A percentile compares a stretch with the other conserved stretches of the same genome.
Evolutionary conservation across 2,888 invertebrate genomes (phyloP).

Genomic region (Loripinus fragilis): DNA sequence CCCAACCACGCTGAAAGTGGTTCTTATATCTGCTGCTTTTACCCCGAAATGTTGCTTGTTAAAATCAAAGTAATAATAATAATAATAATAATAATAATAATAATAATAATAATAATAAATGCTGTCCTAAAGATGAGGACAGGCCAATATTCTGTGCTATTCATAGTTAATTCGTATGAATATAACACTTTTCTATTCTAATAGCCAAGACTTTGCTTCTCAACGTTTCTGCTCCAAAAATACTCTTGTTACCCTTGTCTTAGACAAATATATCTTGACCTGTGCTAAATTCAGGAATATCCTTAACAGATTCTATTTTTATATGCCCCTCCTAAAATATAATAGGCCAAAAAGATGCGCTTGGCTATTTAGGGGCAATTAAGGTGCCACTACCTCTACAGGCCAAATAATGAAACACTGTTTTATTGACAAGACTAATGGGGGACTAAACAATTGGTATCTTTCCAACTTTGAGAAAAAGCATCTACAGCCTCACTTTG

Average conservation of each 20-base stretch:
- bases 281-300: slow-evolving; percentile 7
- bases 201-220: not conserved
- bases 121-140: too few species aligned
- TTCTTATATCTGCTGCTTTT: too few species aligned
- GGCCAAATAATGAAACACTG: not conserved
- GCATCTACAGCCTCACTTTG: too few species aligned
- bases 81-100: too few species aligned
- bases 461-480: too few species aligned
- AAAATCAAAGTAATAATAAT: too few species aligned
- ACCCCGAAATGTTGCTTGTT: too few species aligned
- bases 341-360: slow-evolving; percentile 19
- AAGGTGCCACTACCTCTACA: not conserved
- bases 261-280: slow-evolving; percentile 5
- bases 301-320: slow-evolving; percentile 10
- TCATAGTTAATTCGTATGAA: too few species aligned
- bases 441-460: not conserved
- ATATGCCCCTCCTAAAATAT: slow-evolving; percentile 2
- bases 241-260: not conserved
- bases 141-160: too few species aligned
- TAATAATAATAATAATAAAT: too few species aligned
- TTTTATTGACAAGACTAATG: not conserved
- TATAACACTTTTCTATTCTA: not conserved
- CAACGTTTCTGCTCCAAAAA: not conserved
- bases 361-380: slow-evolving; percentile 9
- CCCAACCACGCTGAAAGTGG: too few species aligned